phyloP scores from a whole-genome alignment of 2,797 vertebrate genomes.

The Phoeniculus purpureus region DNA sequence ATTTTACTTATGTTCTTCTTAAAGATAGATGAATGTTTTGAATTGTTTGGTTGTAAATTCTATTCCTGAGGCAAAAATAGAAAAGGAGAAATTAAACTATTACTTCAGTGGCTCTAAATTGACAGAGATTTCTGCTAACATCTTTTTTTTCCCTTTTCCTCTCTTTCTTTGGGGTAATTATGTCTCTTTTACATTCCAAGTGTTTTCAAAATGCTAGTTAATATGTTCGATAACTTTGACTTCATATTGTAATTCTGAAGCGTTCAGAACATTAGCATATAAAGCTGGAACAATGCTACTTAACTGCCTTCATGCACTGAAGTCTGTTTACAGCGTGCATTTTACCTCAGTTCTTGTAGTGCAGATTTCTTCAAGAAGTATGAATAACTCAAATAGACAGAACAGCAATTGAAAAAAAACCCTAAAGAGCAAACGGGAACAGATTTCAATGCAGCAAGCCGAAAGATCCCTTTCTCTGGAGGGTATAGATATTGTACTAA shows the following conservation, averaged over 20 bases:
- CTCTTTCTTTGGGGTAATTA: conserved; percentile 16
- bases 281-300: conserved; percentile 14
- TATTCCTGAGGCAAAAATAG: conserved; percentile 16
- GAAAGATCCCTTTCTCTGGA: not conserved
- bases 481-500: not conserved
- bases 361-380: conserved; percentile 7
- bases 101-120: conserved; percentile 32
- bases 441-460: conserved; percentile 1
- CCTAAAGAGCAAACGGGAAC: conserved; percentile 2
- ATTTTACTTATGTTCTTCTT: not conserved
- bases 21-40: not conserved
- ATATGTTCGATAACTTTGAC: conserved; percentile 27
- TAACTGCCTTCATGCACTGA: not conserved
- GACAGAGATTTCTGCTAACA: not conserved
- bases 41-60: not conserved
- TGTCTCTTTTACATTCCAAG: conserved; percentile 44
- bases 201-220: conserved; percentile 34
- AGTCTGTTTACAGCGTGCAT: no score
- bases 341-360: not conserved
- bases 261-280: conserved; percentile 29
- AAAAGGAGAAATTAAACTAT: conserved; percentile 27
- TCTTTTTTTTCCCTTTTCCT: not conserved
- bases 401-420: conserved; percentile 43
- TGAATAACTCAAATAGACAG: conserved; percentile 34
- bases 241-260: conserved; percentile 8